phyloP scores from a whole-genome alignment of 2,113 vertebrate species.

The Heterotilapia buettikoferi region DNA sequence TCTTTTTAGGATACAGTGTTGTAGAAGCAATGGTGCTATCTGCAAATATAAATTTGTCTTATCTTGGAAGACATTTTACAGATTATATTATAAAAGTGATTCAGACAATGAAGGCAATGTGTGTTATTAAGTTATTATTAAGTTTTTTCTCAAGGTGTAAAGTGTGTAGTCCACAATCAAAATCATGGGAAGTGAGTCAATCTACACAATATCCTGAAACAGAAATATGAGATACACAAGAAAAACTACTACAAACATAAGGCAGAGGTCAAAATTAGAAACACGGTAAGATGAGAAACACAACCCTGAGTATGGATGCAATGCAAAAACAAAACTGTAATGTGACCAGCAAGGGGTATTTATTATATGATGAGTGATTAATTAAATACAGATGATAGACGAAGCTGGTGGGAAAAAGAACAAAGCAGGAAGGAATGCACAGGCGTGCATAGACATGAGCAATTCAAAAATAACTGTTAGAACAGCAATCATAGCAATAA shows the following conservation, averaged over 20 bases:
- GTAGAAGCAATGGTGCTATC: background rate
- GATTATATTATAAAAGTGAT: background rate
- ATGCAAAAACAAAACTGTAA: background rate
- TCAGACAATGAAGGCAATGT: background rate
- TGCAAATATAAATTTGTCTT: background rate
- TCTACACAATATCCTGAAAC: background rate
- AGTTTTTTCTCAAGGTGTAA: background rate
- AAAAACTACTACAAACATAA: rapidly evolving
- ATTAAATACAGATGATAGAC: background rate
- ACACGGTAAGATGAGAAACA: background rate
- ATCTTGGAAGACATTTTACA: background rate
- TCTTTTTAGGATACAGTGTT: background rate
- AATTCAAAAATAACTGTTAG: background rate
- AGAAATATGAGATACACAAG: background rate
- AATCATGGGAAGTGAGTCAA: background rate
- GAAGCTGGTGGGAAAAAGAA: background rate
- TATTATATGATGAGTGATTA: background rate
- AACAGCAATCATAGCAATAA: background rate
- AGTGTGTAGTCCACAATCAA: background rate
- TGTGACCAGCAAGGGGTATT: background rate
- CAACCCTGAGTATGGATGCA: background rate
- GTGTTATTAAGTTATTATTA: background rate
- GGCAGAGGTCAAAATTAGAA: background rate
- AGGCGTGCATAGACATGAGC: background rate
- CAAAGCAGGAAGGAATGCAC: background rate